Percentiles rank a stretch among this genome's conserved stretches.
Evolutionary conservation across 2,113 vertebrate species (phyloP).

Genomic region (Laticauda colubrina): DNA sequence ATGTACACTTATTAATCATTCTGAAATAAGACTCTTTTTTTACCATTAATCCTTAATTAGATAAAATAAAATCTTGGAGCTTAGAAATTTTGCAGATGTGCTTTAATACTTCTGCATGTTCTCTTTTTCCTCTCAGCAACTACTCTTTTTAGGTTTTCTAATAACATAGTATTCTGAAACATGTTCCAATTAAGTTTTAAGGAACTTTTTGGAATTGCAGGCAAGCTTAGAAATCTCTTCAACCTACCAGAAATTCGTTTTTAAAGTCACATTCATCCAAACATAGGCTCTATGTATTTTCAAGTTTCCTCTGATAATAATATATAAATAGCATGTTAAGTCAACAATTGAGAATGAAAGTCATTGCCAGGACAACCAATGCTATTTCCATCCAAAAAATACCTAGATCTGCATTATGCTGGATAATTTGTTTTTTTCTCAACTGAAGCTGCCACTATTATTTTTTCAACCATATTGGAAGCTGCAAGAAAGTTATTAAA

Average conservation of each 20-base stretch:
- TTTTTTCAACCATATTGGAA: not conserved
- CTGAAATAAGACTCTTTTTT: not conserved
- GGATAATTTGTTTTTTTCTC: not conserved
- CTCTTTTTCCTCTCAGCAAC: not conserved
- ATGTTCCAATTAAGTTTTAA: slow-evolving; percentile 21
- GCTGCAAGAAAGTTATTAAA: not conserved
- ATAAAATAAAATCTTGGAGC: not conserved
- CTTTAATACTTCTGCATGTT: slow-evolving; percentile 21
- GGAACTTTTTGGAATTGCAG: not conserved
- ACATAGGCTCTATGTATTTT: not conserved
- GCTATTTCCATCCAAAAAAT: not conserved
- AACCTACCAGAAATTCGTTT: not conserved
- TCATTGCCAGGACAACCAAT: not conserved
- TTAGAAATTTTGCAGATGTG: not conserved
- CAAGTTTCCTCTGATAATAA: not conserved
- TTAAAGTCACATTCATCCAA: not conserved
- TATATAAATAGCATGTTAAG: not conserved
- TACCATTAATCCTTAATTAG: not conserved
- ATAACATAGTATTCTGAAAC: slow-evolving; percentile 24
- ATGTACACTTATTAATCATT: not conserved
- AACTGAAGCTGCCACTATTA: not conserved
- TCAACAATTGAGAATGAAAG: not conserved
- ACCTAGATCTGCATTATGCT: not conserved
- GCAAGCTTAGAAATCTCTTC: not conserved
- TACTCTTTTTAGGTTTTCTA: slow-evolving; percentile 6